Conservation (phyloP, 2,797 vertebrate genomes). For the Rachycentron canadum region DNA sequence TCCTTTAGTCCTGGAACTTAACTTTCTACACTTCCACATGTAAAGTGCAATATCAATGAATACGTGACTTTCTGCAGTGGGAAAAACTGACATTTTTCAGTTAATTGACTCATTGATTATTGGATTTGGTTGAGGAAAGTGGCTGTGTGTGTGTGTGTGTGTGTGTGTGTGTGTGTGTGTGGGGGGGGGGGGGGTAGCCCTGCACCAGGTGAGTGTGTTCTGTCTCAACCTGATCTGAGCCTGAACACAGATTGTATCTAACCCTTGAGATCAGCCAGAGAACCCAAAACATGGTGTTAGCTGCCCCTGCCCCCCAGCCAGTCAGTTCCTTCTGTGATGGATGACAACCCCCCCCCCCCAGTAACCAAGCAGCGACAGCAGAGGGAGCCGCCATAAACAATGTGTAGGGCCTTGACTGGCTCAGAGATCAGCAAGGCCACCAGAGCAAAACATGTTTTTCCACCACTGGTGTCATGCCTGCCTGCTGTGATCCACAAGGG, state of each 20-base stretch:
- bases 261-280: neutral
- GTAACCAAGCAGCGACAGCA: conserved; percentile 21
- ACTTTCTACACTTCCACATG: no score
- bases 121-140: no score
- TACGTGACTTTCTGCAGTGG: no score
- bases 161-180: neutral
- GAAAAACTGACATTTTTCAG: no score
- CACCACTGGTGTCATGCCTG: conserved; percentile 21
- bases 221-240: neutral
- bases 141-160: no score
- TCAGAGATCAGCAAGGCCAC: neutral
- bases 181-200: no score
- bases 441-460: conserved; percentile 72
- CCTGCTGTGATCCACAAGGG: conserved; percentile 27
- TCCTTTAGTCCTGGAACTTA: no score
- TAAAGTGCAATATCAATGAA: no score
- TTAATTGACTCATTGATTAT: no score
- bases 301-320: neutral
- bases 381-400: conserved; percentile 46
- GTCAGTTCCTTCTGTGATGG: conserved; percentile 15
- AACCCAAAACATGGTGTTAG: conserved; percentile 8
- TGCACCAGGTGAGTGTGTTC: neutral
- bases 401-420: neutral
- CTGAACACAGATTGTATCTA: neutral
- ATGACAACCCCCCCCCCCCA: conserved; percentile 1